These are phyloP conservation scores for Myzus persicae DNA, from an alignment of 1,140 invertebrate genomes.

Conservation along the genomic window DNA sequence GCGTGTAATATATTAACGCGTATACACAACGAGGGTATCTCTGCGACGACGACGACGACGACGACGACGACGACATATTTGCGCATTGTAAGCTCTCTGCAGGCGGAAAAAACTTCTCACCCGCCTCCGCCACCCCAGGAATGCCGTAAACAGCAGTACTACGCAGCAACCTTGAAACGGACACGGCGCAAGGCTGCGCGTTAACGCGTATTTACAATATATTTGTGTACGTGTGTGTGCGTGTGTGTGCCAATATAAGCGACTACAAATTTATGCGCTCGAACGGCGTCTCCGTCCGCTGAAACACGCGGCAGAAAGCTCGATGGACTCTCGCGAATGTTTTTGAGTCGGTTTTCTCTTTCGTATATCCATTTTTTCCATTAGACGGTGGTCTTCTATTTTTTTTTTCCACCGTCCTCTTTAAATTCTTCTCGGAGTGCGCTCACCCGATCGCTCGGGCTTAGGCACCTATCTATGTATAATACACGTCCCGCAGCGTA, in stretches of 20 bases:
- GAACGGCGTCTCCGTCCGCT: not conserved
- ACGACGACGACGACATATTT: not conserved
- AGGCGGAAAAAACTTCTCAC: not conserved
- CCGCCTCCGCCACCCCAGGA: not conserved
- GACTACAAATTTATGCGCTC: not conserved
- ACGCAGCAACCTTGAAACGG: conserved; percentile 8
- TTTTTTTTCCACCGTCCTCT: not conserved
- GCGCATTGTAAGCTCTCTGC: conserved; percentile 20
- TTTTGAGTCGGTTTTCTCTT: not conserved
- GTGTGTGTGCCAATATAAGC: not conserved
- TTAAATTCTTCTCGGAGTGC: not conserved
- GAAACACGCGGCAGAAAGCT: not conserved
- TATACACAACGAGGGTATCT: not conserved
- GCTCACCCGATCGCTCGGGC: not conserved
- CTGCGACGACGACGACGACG: not conserved
- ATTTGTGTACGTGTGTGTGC: not conserved
- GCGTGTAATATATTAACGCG: not conserved
- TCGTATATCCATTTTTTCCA: not conserved
- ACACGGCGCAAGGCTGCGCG: not conserved
- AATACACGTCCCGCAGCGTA: not conserved
- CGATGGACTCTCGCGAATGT: not conserved
- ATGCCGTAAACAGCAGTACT: conserved; percentile 5
- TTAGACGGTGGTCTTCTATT: not conserved
- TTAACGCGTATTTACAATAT: not conserved
- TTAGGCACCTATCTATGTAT: not conserved